These are phyloP conservation scores for Myrmecophaga tridactyla DNA, from an alignment of 2,113 vertebrate species.

Conservation along the genomic window DNA sequence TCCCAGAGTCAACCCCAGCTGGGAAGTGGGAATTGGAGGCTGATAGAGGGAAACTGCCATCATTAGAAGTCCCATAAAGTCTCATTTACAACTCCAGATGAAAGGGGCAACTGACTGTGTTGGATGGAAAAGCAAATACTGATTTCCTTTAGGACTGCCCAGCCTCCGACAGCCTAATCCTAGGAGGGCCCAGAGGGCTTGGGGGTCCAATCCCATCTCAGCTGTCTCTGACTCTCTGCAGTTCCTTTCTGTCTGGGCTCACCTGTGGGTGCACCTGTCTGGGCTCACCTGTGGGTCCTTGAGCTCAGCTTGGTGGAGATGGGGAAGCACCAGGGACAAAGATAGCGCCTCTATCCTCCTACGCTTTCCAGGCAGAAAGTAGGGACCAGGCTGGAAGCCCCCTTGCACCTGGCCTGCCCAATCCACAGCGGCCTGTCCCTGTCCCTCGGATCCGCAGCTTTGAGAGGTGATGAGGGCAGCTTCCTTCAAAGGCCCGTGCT, in stretches of 20 bases:
- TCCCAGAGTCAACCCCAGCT: background rate
- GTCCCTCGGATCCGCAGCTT: background rate
- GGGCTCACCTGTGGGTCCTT: background rate
- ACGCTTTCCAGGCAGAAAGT: background rate
- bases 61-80: slow-evolving; percentile 71
- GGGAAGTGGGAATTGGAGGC: slow-evolving; percentile 64
- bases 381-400: background rate
- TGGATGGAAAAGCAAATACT: slow-evolving; percentile 51
- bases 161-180: background rate
- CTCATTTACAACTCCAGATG: slow-evolving; percentile 68
- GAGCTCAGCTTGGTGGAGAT: background rate
- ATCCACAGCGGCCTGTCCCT: background rate
- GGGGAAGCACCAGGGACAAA: background rate
- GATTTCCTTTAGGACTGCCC: slow-evolving; percentile 41
- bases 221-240: background rate
- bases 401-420: background rate
- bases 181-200: background rate
- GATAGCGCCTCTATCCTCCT: background rate
- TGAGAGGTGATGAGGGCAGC: background rate
- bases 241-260: background rate
- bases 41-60: slow-evolving; percentile 61
- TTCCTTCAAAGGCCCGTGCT: background rate
- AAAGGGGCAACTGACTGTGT: slow-evolving; percentile 53
- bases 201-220: background rate
- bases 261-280: background rate